phyloP scores from a whole-genome alignment of 2,113 vertebrate genomes.

The Gambusia affinis region DNA sequence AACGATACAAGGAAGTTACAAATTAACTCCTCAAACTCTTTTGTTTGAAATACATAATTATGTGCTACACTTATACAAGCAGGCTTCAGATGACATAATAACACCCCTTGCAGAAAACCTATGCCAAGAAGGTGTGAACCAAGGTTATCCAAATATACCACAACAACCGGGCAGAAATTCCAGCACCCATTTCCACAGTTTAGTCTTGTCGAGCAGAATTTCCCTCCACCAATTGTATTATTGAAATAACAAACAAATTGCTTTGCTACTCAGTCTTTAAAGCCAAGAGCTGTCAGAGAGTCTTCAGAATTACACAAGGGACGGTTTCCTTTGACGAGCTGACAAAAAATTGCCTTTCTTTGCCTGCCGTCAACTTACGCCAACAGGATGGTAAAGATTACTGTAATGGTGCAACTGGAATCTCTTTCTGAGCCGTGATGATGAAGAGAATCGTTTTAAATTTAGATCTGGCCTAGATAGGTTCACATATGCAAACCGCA shows the following conservation, averaged over 20 bases:
- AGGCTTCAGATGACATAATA: background rate
- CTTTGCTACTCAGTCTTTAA: constrained; percentile 43
- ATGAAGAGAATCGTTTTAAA: constrained; percentile 25
- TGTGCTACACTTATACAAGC: background rate
- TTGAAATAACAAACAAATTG: constrained; percentile 56
- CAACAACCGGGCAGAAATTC: constrained; percentile 6
- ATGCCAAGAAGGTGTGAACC: background rate
- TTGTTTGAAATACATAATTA: background rate
- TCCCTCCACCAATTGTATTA: constrained; percentile 46
- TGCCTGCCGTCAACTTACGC: constrained; percentile 39
- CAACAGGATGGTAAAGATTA: constrained; percentile 51
- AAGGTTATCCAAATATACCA: constrained; percentile 9
- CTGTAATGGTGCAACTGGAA: background rate
- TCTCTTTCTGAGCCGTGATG: constrained; percentile 15
- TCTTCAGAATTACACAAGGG: constrained; percentile 43
- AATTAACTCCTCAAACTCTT: background rate
- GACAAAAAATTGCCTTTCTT: constrained; percentile 65
- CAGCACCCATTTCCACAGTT: constrained; percentile 40
- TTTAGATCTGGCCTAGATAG: constrained; percentile 39
- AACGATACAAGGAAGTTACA: constrained; percentile 20
- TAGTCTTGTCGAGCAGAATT: constrained; percentile 39
- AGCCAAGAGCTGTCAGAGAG: constrained; percentile 27
- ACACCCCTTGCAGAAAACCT: background rate
- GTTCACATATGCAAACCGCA: constrained; percentile 28
- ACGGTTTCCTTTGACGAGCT: constrained; percentile 50